Evolutionary conservation across 1,140 invertebrate species (phyloP).

Genomic region (Drosophila novamexicana): DNA sequence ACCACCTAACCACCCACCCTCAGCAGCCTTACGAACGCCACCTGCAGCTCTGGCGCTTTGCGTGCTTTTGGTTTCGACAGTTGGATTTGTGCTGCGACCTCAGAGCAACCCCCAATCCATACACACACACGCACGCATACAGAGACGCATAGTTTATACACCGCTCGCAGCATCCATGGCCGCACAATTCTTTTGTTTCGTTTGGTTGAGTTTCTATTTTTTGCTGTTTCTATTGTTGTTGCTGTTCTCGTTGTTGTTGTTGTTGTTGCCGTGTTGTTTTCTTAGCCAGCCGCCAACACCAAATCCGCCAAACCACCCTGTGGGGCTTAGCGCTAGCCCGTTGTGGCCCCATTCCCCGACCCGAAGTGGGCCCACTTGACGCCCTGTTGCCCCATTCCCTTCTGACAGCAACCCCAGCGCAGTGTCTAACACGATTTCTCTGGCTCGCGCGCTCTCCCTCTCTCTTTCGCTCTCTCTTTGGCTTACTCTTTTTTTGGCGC

Average conservation of each 20-base stretch:
- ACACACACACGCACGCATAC: neutral
- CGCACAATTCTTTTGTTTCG: slow-evolving; percentile 67
- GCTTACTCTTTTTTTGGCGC: slow-evolving; percentile 6
- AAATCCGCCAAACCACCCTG: slow-evolving; percentile 70
- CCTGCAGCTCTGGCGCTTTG: slow-evolving; percentile 71
- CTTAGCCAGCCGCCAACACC: slow-evolving; percentile 73
- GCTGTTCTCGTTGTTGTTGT: slow-evolving; percentile 5
- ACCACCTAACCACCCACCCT: no score
- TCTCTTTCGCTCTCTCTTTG: slow-evolving; percentile 12
- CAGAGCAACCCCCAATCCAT: slow-evolving; percentile 61
- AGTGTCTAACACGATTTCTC: slow-evolving; percentile 10
- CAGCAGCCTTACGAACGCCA: slow-evolving; percentile 62
- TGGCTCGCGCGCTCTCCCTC: neutral
- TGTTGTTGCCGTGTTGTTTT: slow-evolving; percentile 57
- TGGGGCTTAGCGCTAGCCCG: slow-evolving; percentile 36
- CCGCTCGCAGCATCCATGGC: slow-evolving; percentile 54
- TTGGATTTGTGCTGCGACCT: slow-evolving; percentile 77
- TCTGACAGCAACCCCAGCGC: slow-evolving; percentile 24
- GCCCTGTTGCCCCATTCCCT: neutral
- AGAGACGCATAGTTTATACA: neutral
- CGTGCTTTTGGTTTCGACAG: slow-evolving; percentile 81
- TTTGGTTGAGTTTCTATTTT: slow-evolving; percentile 48
- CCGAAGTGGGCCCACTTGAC: neutral
- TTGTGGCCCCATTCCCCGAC: neutral
- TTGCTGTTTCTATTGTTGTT: slow-evolving; percentile 21